A percentile compares a stretch with the other conserved stretches of the same genome.
phyloP scores from a whole-genome alignment of 2,888 invertebrate genomes.

The Schrankia costaestrigalis region DNA sequence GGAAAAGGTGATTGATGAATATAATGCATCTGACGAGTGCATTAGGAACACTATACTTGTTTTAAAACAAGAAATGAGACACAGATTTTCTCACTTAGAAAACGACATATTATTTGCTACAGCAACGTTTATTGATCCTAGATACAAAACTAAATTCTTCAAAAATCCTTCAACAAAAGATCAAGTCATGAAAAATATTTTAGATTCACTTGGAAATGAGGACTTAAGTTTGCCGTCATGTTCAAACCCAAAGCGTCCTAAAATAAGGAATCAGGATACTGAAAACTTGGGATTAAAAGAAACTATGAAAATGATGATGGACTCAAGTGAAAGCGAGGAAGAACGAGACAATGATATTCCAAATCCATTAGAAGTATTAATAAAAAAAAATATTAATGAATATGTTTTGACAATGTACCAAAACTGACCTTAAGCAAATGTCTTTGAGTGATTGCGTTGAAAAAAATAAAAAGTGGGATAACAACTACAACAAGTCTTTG shows the following conservation, averaged over 20 bases:
- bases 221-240: too few relatives aligned
- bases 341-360: constrained; percentile 15
- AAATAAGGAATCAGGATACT: too few relatives aligned
- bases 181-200: constrained; percentile 13
- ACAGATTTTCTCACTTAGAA: constrained; percentile 22
- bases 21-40: constrained; percentile 1
- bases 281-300: too few relatives aligned
- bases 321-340: constrained; percentile 14
- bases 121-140: constrained; percentile 21
- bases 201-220: constrained; percentile 12
- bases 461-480: constrained; percentile 12
- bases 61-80: constrained; percentile 12
- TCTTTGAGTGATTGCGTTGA: constrained; percentile 3
- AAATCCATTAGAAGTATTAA: constrained; percentile 14
- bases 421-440: constrained; percentile 10
- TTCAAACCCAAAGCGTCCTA: too few relatives aligned
- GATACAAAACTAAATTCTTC: constrained; percentile 17
- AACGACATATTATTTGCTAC: constrained; percentile 20
- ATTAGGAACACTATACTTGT: not conserved
- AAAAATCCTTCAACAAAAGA: constrained; percentile 14
- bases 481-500: constrained; percentile 9
- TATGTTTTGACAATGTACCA: constrained; percentile 3
- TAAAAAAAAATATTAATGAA: constrained; percentile 9
- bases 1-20: constrained; percentile 13
- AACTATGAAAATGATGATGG: constrained; percentile 10